phyloP scores from a whole-genome alignment of 2,888 invertebrate species.

The Dryocosmus kuriphilus region DNA sequence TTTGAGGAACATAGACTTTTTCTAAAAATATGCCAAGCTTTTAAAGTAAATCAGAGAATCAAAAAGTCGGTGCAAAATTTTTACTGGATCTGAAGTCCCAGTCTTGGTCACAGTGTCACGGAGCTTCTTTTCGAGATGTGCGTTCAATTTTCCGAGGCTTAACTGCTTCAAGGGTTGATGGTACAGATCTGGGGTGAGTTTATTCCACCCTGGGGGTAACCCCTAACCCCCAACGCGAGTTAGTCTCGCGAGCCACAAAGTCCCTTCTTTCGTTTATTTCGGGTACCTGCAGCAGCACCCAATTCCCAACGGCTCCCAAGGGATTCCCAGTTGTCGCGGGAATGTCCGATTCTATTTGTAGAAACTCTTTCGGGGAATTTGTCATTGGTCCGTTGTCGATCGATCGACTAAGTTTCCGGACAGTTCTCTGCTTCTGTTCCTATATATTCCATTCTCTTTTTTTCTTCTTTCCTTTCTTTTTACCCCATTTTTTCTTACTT shows the following conservation, averaged over 20 bases:
- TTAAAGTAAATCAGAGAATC: conserved; percentile 5
- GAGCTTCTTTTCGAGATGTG: conserved; percentile 61
- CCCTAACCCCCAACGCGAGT: conserved; percentile 50
- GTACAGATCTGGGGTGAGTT: conserved; percentile 49
- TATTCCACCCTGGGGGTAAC: conserved; percentile 45
- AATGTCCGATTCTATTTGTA: conserved; percentile 15
- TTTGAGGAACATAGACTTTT: no score
- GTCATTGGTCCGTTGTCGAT: conserved; percentile 22
- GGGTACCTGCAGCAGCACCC: conserved; percentile 38
- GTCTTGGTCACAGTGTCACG: conserved; percentile 42
- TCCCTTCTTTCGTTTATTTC: conserved; percentile 59
- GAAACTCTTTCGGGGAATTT: conserved; percentile 50
- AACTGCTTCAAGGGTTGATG: conserved; percentile 59
- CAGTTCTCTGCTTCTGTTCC: conserved; percentile 19
- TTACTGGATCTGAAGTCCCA: conserved; percentile 34
- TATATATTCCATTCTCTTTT: conserved; percentile 14
- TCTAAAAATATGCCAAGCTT: neutral
- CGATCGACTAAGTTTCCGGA: conserved; percentile 36
- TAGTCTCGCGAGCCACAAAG: conserved; percentile 60
- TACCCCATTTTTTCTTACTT: conserved; percentile 10
- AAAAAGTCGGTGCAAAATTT: conserved; percentile 42
- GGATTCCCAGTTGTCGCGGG: conserved; percentile 50
- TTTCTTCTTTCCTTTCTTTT: neutral
- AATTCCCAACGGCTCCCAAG: conserved; percentile 46
- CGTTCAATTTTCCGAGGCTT: conserved; percentile 76